Conservation (phyloP, 2,888 invertebrate genomes). For the Epinotia nisella region DNA sequence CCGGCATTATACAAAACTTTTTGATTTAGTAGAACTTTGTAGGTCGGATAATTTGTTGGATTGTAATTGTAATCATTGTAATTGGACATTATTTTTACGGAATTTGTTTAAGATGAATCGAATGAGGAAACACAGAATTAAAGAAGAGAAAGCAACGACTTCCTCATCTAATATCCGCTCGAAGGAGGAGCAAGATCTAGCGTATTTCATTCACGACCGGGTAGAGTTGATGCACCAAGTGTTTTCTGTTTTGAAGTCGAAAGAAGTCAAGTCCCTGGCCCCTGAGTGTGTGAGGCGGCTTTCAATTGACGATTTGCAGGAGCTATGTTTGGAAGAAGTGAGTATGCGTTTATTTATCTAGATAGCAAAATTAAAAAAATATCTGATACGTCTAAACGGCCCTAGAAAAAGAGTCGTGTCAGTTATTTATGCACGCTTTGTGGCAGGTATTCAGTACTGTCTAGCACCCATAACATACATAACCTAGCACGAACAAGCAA, state of each 20-base stretch:
- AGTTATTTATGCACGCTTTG: no score
- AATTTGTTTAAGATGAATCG: slow-evolving; percentile 48
- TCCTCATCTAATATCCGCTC: slow-evolving; percentile 56
- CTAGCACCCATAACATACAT: no score
- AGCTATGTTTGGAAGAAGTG: slow-evolving; percentile 85
- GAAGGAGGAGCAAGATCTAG: slow-evolving; percentile 79
- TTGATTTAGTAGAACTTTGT: not conserved
- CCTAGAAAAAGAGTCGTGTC: no score
- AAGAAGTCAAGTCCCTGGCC: slow-evolving; percentile 83
- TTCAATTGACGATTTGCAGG: slow-evolving; percentile 82
- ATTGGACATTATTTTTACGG: not conserved
- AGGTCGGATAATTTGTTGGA: not conserved
- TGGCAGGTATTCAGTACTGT: no score
- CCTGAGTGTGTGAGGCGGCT: slow-evolving; percentile 80
- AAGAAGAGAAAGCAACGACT: slow-evolving; percentile 63
- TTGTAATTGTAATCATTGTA: no score
- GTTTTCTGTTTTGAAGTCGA: slow-evolving; percentile 83
- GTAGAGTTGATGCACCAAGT: slow-evolving; percentile 86
- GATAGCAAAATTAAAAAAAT: no score
- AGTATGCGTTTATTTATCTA: slow-evolving; percentile 14
- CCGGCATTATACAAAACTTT: not conserved
- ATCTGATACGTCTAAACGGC: no score
- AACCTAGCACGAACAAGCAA: no score
- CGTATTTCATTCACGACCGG: slow-evolving; percentile 85
- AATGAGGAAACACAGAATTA: slow-evolving; percentile 65